A percentile compares a stretch with the other conserved stretches of the same genome.
Evolutionary conservation across 1,140 invertebrate species (phyloP).

Genomic region (Acromyrmex echinatior): DNA sequence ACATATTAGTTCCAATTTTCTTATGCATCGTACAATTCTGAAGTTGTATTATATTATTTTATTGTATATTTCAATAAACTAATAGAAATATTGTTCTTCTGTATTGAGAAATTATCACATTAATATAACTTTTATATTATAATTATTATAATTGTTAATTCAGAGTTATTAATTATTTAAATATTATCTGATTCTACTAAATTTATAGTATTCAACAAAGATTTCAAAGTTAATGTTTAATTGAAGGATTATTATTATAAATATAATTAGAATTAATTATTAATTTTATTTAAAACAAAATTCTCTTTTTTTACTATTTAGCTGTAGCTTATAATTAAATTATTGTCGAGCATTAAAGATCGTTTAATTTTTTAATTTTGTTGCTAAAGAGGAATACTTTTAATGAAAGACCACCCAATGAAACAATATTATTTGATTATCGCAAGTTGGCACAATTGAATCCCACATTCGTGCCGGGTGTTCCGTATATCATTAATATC

Average conservation of each 20-base stretch:
- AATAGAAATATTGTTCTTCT: too few relatives aligned
- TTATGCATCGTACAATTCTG: too few relatives aligned
- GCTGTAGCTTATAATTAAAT: not conserved
- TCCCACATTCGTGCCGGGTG: not conserved
- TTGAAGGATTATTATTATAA: not conserved
- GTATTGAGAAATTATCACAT: too few relatives aligned
- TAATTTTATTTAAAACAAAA: not conserved
- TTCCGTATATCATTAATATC: slow-evolving; percentile 51
- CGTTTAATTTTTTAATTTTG: not conserved
- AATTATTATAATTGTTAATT: too few relatives aligned
- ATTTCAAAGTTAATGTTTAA: not conserved
- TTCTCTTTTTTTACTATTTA: not conserved
- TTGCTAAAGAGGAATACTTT: not conserved
- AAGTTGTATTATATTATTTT: too few relatives aligned
- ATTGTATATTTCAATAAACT: too few relatives aligned
- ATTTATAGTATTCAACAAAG: too few relatives aligned
- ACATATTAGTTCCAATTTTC: not conserved
- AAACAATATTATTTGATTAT: slow-evolving; percentile 8
- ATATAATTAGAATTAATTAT: not conserved
- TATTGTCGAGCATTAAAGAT: not conserved
- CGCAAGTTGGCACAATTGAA: slow-evolving; percentile 31
- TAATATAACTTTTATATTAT: too few relatives aligned
- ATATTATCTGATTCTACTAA: too few relatives aligned
- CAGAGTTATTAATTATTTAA: too few relatives aligned
- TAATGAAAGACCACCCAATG: not conserved